Evolutionary conservation across 35 echinoderm and acorn worm species (phyloP), one percentile per base, ranked within the genome.

Genomic region (Nesometra sesokonis): DNA sequence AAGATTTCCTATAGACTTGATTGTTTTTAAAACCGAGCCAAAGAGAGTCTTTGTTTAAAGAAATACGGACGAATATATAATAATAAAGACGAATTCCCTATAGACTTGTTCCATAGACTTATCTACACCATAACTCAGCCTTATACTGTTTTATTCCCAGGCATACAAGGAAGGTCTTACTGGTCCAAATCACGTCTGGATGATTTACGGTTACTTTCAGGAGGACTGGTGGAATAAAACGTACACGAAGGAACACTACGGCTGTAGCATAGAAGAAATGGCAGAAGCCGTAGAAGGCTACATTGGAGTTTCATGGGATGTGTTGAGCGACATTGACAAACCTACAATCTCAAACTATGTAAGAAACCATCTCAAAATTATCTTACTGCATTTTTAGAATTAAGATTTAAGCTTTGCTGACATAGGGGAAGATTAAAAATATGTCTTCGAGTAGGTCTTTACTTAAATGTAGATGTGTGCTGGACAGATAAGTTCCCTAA

Each of bases 161-260:
- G 96, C 96, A 13, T 94, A 89, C 80, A 87, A 88, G 80, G 47
- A 86, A 13, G 81, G 81, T 21, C 34, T 94, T 0, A 94, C 92
- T 47, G 96, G 96, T 0, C 86, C 87, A 2, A 85, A 92, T 35
- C 91, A 94, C 33, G 96, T 94, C 0, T 99, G 96, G 96, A 80
- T 99, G 32, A 87, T 99, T 17, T 92, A 89, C 31, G 96, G 92
- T 23, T 90, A 99, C 78, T 97, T 91, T 81, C 84, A 93, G 46
- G 77, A 46, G 0, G 82, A 92, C 21, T 97, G 95, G 95, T 97
- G 95, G 95, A 36, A 91, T 13, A 87, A 37, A 47, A 80, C 78
- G 47, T 89, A 46, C 35, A 78, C 11, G 78, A 35, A 29, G 86
- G 85, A 19, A 29, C 77, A 11, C 21, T 33, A 46, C 33, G 84